Percentiles rank a stretch among this genome's conserved stretches.
These are phyloP conservation scores for Daboia siamensis DNA, from an alignment of 2,113 vertebrate species.

Conservation along the genomic window DNA sequence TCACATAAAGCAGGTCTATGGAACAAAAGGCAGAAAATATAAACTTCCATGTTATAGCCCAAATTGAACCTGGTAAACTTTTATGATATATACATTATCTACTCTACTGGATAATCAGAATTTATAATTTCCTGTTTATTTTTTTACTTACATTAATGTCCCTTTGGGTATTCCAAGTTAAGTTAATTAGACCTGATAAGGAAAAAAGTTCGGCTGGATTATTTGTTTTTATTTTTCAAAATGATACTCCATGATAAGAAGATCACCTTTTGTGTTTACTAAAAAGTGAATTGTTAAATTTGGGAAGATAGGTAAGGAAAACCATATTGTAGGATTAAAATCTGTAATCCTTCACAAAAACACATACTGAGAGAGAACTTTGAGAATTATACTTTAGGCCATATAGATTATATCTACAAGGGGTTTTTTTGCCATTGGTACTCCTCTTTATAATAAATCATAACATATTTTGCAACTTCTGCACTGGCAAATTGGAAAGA, in stretches of 20 bases:
- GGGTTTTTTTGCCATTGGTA: not conserved
- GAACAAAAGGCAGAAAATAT: not conserved
- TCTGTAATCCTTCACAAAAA: not conserved
- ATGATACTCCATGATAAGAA: not conserved
- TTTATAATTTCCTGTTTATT: not conserved
- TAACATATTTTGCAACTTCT: not conserved
- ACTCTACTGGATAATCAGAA: not conserved
- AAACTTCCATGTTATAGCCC: not conserved
- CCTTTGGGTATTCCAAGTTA: not conserved
- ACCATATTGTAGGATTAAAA: not conserved
- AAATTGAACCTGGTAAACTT: too few species aligned
- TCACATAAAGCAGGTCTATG: not conserved
- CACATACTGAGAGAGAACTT: not conserved
- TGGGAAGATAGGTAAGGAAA: not conserved
- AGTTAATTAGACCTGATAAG: not conserved
- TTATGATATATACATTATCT: not conserved
- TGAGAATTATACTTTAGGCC: not conserved
- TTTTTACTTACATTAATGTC: not conserved
- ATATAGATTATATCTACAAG: not conserved
- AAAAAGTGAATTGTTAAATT: not conserved
- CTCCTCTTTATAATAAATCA: not conserved
- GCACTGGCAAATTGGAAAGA: not conserved
- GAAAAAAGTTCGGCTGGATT: not conserved
- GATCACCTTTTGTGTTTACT: not conserved
- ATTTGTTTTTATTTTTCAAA: constrained; percentile 5